A percentile compares a stretch with the other conserved stretches of the same genome.
phyloP scores from a whole-genome alignment of 2,888 invertebrate genomes.

The Fragum sueziense region DNA sequence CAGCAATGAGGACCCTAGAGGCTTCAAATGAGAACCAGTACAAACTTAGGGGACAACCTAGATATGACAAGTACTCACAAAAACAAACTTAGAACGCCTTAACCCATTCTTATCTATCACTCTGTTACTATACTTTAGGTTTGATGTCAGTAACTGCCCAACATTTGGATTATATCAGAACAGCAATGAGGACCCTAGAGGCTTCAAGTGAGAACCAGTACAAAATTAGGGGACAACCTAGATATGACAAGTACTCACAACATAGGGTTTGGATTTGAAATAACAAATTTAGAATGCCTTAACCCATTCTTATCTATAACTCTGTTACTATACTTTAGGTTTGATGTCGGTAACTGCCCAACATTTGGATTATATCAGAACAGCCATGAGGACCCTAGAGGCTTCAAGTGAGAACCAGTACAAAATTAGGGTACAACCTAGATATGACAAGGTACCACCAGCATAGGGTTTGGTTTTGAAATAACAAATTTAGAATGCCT shows the following conservation, averaged over 20 bases:
- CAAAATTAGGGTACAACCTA: slow-evolving; percentile 77
- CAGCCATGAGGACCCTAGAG: slow-evolving; percentile 76
- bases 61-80: too few species aligned
- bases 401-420: slow-evolving; percentile 77
- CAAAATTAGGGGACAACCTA: slow-evolving; percentile 78
- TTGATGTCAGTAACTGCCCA: slow-evolving; percentile 80
- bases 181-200: slow-evolving; percentile 76
- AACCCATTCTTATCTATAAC: too few species aligned
- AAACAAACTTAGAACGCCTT: too few species aligned
- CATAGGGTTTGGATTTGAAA: too few species aligned
- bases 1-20: slow-evolving; percentile 74
- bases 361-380: slow-evolving; percentile 78
- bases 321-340: slow-evolving; percentile 68
- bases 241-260: slow-evolving; percentile 80
- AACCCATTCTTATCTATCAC: too few species aligned
- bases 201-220: slow-evolving; percentile 77
- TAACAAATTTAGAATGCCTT: slow-evolving; percentile 74
- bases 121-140: slow-evolving; percentile 61
- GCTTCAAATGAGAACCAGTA: slow-evolving; percentile 77
- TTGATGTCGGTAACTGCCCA: slow-evolving; percentile 80
- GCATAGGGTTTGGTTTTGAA: too few species aligned
- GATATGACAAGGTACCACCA: slow-evolving; percentile 80
- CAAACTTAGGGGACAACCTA: slow-evolving; percentile 78
- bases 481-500: too few species aligned
- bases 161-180: slow-evolving; percentile 78